Evolutionary conservation across 1,140 invertebrate genomes (phyloP).

Genomic region (Conus betulinus): DNA sequence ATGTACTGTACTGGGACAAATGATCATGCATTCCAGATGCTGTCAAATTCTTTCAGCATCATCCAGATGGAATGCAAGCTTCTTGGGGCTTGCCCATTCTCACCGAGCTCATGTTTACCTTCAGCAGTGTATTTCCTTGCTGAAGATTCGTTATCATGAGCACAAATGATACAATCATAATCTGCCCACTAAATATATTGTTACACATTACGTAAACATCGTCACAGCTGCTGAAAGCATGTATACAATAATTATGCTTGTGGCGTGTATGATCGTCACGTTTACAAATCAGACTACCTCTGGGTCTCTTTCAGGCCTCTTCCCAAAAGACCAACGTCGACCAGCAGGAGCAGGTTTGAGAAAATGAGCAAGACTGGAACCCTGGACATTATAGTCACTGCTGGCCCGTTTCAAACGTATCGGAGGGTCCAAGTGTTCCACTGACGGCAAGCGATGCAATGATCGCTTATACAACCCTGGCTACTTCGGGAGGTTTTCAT

Average conservation of each 20-base stretch:
- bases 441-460: conserved; percentile 41
- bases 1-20: too few relatives aligned
- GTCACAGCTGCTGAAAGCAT: not conserved
- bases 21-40: not conserved
- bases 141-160: too few relatives aligned
- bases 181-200: not conserved
- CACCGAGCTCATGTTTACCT: too few relatives aligned
- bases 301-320: conserved; percentile 14
- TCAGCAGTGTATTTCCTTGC: too few relatives aligned
- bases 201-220: not conserved
- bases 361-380: not conserved
- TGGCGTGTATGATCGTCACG: not conserved
- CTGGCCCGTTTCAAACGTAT: conserved; percentile 31
- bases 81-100: not conserved
- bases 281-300: conserved; percentile 18
- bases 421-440: conserved; percentile 50
- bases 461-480: conserved; percentile 29
- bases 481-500: conserved; percentile 28
- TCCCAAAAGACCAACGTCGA: conserved; percentile 35
- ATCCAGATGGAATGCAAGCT: not conserved
- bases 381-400: conserved; percentile 23
- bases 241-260: not conserved
- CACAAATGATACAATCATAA: too few relatives aligned
- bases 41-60: not conserved
- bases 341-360: not conserved